Evolutionary conservation across 1,140 invertebrate genomes (phyloP).

Genomic region (Cyclina sinensis): DNA sequence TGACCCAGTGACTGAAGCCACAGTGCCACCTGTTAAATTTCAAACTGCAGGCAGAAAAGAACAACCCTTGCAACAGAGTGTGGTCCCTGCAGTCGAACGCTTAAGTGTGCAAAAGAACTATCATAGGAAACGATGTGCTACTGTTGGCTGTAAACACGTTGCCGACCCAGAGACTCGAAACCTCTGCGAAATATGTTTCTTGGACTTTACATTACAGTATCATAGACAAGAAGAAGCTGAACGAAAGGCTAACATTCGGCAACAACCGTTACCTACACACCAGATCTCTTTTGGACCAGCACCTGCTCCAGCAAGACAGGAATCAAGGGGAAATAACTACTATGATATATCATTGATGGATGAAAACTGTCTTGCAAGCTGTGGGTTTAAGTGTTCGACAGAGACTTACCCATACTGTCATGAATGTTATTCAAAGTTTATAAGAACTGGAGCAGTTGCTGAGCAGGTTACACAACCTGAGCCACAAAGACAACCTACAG

Average conservation of each 20-base stretch:
- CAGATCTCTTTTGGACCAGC: not conserved
- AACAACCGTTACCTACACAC: not conserved
- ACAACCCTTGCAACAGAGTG: not conserved
- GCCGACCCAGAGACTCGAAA: conserved; percentile 70
- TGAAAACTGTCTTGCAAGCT: conserved; percentile 62
- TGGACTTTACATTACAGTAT: conserved; percentile 70
- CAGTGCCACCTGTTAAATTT: conserved; percentile 1
- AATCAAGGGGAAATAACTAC: not conserved
- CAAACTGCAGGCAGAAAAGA: not conserved
- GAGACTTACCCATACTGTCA: conserved; percentile 64
- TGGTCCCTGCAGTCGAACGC: no score
- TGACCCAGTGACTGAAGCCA: not conserved
- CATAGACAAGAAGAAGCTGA: conserved; percentile 46
- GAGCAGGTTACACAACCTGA: not conserved
- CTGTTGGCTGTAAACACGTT: conserved; percentile 72
- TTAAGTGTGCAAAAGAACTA: not conserved
- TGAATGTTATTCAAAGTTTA: conserved; percentile 62
- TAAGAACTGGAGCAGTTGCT: not conserved
- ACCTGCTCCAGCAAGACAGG: not conserved
- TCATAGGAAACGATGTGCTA: conserved; percentile 8
- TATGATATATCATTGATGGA: conserved; percentile 71
- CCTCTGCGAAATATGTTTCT: conserved; percentile 76
- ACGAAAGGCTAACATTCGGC: not conserved
- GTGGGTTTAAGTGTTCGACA: conserved; percentile 58
- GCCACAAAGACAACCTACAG: not conserved